Evolutionary conservation across 2,888 invertebrate species (phyloP), one percentile per base, ranked within the genome.

Genomic region (Herminia tarsipennalis): DNA sequence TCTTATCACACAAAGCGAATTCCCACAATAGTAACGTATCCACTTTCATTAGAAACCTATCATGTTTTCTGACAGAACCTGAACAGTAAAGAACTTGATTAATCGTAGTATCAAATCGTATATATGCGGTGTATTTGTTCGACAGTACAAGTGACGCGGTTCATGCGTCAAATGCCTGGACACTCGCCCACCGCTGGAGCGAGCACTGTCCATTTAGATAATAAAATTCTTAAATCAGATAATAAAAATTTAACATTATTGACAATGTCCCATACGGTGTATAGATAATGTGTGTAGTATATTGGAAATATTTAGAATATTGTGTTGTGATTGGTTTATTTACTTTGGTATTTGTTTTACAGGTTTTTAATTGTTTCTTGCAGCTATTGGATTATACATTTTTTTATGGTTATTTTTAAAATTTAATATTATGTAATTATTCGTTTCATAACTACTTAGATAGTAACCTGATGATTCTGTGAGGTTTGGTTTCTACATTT

Each of bases 231-330:
- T 66, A 79, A 81, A 81, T 81, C 74, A 68, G 76, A 73, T 72
- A 81, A 75, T 84, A 84, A 83, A 82, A 78, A 62, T 62, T 68
- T 73, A 51, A 85, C 78, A 80, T 85, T 84, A 84, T 82, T 76
- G 79, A 73, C 73, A 76, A 70, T 77, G 76, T 70, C 64, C 34
- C 56, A 46, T 64, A 59, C 60, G 68, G 70, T 62, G 59, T 61
- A 60, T 70, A 59, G 32, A 52, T 54, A 67, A 62, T 56, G 60
- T 39, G 24, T 50, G 37, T 54, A 72, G 69, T 66, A 67, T 55
- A 61, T 39, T 34, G 8, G 42, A 43, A 47, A 34, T 20, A 13
- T 20, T 34, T 3, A 50, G 52, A 66, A n/a, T n/a, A n/a, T n/a
- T n/a, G n/a, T n/a, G n/a, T n/a, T n/a, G n/a, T n/a, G n/a, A n/a